These are phyloP conservation scores for Myotis findleyi DNA, from an alignment of 2,797 vertebrate species.

Conservation along the genomic window DNA sequence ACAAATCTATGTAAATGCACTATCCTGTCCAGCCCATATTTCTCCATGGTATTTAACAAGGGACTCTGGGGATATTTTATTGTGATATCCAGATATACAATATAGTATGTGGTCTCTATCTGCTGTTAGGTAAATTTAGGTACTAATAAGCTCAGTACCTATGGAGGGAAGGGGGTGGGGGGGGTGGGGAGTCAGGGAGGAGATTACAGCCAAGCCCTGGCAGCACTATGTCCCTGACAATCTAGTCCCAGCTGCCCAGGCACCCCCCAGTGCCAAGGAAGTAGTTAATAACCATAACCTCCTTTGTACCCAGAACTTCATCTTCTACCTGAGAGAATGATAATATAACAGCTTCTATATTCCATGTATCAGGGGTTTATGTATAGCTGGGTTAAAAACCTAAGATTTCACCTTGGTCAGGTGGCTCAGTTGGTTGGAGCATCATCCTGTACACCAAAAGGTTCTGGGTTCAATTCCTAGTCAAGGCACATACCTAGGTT, in stretches of 20 bases:
- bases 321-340: not conserved
- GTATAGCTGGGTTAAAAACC: not conserved
- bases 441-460: not conserved
- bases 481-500: not conserved
- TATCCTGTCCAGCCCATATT: not conserved
- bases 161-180: not conserved
- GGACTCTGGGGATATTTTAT: not conserved
- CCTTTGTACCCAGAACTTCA: not conserved
- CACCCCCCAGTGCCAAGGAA: not conserved
- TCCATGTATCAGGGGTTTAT: not conserved
- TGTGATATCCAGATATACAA: not conserved
- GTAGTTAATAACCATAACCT: not conserved
- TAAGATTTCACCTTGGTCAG: not conserved
- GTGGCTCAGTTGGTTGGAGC: not conserved
- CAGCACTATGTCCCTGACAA: not conserved
- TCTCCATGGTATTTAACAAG: not conserved
- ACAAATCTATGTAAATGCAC: not conserved
- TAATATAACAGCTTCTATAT: not conserved
- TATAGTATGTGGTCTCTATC: not conserved
- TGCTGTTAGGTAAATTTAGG: not conserved
- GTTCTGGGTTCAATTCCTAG: not conserved
- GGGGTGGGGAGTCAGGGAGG: no score
- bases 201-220: not conserved
- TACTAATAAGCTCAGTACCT: not conserved
- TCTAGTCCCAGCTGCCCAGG: not conserved